Evolutionary conservation across 2,888 invertebrate genomes (phyloP), one percentile per base, ranked within the genome.

Genomic region (Danaus chrysippus): DNA sequence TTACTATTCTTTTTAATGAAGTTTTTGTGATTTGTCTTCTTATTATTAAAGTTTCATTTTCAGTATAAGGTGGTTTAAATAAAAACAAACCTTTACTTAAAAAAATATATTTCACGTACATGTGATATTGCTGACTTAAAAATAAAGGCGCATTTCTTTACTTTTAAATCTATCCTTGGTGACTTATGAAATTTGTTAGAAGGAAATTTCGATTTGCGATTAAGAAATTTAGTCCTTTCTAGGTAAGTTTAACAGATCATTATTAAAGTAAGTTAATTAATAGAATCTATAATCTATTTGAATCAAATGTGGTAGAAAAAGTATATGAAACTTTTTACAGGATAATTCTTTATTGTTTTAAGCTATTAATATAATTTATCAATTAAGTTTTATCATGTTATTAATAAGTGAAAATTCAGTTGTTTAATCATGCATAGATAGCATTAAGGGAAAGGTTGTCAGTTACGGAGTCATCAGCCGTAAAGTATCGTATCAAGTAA

Each of bases 401-500:
- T 13, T n/a, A 9, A n/a, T 46, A 46, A 1, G 10, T n/a, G 15
- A 49, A 10, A 10, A 17, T 17, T 49, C 11, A 10, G 13, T 19
- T 9, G 1, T 10, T 34, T 10, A 23, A 42, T 58, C 11, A 52
- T 13, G 15, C 11, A 44, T 23, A 63, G 49, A 64, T 43, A 49
- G 34, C 46, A 54, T 58, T 34, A 54, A 57, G 56, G 54, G 54
- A 42, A 49, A 17, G 15, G 15, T 54, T 17, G 41, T 57, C 56
- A 63, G 63, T 63, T 59, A 63, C 41, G 34, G 61, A 54, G 8
- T 42, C 42, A 63, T 54, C 53, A 53, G 53, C 42, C 59, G 59
- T 63, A 62, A 63, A 65, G 62, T 58, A 58, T 64, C 64, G 55
- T 64, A 59, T 64, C 62, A 55, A 54, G 66, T 65, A 68, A 68